Evolutionary conservation across 1,140 invertebrate genomes (phyloP), one percentile per base, ranked within the genome.

Genomic region (Solenopsis fugax): DNA sequence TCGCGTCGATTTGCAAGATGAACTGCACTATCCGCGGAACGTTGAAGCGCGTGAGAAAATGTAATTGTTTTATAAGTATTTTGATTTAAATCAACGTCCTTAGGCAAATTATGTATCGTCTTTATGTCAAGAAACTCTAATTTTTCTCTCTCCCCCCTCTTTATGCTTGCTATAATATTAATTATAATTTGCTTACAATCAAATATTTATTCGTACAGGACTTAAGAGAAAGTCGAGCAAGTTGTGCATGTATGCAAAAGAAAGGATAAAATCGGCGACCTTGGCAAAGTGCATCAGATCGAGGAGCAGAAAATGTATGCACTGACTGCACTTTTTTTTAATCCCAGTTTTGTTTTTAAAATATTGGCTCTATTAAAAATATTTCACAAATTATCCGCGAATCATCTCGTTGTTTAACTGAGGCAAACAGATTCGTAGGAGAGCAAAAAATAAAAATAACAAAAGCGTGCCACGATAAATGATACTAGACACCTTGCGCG

Each of bases 241-340:
- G 4, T 80, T 18, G 21, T n/a, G 29, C 1, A 41, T 24, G 13
- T 82, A 60, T 58, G 41, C 10, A 18, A 82, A 58, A 82, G 12
- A 16, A 58, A 48, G 29, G 41, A 82, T 82, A 73, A 45, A 48
- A 73, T 73, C 80, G 7, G 16, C 52, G 37, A 48, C 41, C 64
- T 69, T 72, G 64, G 1, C 48, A 16, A 82, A 58, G 54, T 10
- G 67, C 69, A 72, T 6, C 21, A 37, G 21, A 4, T 73, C 54
- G 54, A n/a, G 67, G 29, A 73, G 18, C 41, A 34, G 52, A 58
- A 73, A 72, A 73, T 37, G 37, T 58, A 82, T 60, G 16, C 7
- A 73, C 58, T 5, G 52, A 80, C 21, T 16, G n/a, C 21, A 21
- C 37, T n/a, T 58, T 58, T 45, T 73, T 5, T 71, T 81, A 41